Percentiles rank a stretch among this genome's conserved stretches.
Conservation (phyloP, 1,140 invertebrate genomes). For the Zaprionus taronus region DNA sequence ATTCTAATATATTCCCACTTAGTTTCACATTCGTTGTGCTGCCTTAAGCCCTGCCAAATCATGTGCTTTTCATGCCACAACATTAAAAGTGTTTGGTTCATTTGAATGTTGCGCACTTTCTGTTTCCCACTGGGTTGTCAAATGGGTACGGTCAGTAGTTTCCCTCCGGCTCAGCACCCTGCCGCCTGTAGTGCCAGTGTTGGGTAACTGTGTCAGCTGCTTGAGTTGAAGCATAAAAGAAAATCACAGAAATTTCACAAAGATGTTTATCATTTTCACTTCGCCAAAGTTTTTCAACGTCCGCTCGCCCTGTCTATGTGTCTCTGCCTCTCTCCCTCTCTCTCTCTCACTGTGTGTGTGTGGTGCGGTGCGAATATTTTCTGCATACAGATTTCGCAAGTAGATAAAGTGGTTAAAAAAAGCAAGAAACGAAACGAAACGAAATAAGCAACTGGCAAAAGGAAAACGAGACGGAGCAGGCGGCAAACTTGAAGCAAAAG, state of each 20-base stretch:
- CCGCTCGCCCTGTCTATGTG: neutral
- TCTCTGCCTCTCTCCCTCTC: neutral
- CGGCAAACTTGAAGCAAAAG: slow-evolving; percentile 58
- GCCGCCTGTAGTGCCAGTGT: neutral
- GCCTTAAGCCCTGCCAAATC: neutral
- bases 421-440: slow-evolving; percentile 11
- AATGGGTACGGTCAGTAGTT: slow-evolving; percentile 16
- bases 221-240: slow-evolving; percentile 57
- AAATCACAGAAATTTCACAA: slow-evolving; percentile 80
- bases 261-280: slow-evolving; percentile 64
- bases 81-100: neutral
- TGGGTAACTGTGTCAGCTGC: slow-evolving; percentile 51
- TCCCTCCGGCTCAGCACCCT: neutral
- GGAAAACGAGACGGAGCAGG: slow-evolving; percentile 4
- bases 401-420: slow-evolving; percentile 66
- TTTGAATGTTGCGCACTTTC: neutral
- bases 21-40: neutral
- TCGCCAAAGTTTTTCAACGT: slow-evolving; percentile 60
- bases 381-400: slow-evolving; percentile 79
- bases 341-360: slow-evolving; percentile 12
- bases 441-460: slow-evolving; percentile 41
- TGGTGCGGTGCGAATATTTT: slow-evolving; percentile 66
- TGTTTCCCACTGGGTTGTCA: neutral
- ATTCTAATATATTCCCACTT: neutral
- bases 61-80: neutral